phyloP scores from a whole-genome alignment of 2,797 vertebrate species.

The Darevskia mixta region DNA sequence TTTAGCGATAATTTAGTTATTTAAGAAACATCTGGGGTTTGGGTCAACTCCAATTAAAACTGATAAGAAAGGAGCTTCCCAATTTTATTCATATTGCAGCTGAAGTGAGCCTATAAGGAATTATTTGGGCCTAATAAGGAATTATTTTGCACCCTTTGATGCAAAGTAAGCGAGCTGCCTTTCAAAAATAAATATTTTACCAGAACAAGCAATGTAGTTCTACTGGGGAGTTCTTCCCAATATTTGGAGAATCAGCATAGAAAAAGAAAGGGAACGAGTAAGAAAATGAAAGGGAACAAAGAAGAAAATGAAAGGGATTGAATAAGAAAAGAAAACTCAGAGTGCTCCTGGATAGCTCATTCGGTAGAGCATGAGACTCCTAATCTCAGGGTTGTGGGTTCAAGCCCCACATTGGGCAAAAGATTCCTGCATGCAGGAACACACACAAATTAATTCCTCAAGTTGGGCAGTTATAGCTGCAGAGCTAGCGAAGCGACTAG shows the following conservation, averaged over 20 bases:
- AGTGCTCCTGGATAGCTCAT: too few relatives aligned
- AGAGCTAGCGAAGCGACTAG: neutral
- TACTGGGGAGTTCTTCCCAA: neutral
- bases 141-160: neutral
- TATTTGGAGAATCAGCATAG: neutral
- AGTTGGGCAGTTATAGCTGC: neutral
- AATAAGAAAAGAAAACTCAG: neutral
- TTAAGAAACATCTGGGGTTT: slow-evolving; percentile 6
- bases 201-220: neutral
- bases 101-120: neutral
- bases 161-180: neutral
- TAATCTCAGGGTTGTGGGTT: too few relatives aligned
- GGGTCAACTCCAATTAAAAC: neutral
- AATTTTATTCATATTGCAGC: neutral
- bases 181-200: neutral
- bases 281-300: neutral
- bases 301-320: neutral
- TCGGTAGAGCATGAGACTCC: too few relatives aligned
- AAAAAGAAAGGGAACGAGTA: neutral
- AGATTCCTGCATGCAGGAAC: too few relatives aligned
- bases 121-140: neutral
- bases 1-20: slow-evolving; percentile 32
- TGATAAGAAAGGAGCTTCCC: neutral
- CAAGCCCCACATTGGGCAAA: too few relatives aligned
- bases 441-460: neutral